A percentile compares a stretch with the other conserved stretches of the same genome.
Conservation (phyloP, 2,888 invertebrate genomes). For the Sarcophaga subvicina region DNA sequence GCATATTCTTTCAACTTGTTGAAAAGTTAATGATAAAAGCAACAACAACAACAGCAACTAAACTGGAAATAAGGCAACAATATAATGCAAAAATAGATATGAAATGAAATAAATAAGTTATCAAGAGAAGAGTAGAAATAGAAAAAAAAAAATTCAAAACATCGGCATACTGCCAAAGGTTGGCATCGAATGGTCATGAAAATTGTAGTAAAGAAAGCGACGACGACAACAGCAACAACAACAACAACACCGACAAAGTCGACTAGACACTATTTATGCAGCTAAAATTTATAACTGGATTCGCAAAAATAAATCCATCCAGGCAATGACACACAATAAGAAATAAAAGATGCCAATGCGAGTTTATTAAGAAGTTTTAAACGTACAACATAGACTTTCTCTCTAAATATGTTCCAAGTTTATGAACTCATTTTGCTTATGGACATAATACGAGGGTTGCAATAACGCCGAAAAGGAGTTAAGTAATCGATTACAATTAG, state of each 20-base stretch:
- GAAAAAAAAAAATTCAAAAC: conserved; percentile 51
- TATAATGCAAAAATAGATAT: background rate
- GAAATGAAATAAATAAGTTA: too few species aligned
- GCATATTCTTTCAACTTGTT: conserved; percentile 59
- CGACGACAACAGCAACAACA: background rate
- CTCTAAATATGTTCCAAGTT: background rate
- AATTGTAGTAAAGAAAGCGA: conserved; percentile 18
- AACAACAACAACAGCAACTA: conserved; percentile 18
- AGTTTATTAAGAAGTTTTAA: conserved; percentile 10
- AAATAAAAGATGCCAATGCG: background rate
- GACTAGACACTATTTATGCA: conserved; percentile 49
- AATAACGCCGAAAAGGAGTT: too few species aligned
- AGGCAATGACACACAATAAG: background rate
- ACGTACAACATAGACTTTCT: background rate
- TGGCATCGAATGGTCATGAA: conserved; percentile 64
- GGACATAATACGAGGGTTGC: background rate
- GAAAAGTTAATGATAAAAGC: conserved; percentile 48
- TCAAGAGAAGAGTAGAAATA: conserved; percentile 13
- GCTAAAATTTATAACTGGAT: conserved; percentile 32
- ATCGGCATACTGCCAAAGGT: conserved; percentile 69
- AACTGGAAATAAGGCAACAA: background rate
- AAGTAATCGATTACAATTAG: too few species aligned
- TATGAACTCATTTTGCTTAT: background rate
- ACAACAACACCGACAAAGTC: conserved; percentile 42
- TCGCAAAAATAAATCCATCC: conserved; percentile 15